Percentiles rank a stretch among this genome's conserved stretches.
phyloP scores from a whole-genome alignment of 64 coral and sea anemone genomes.

The Montipora efflorescens region DNA sequence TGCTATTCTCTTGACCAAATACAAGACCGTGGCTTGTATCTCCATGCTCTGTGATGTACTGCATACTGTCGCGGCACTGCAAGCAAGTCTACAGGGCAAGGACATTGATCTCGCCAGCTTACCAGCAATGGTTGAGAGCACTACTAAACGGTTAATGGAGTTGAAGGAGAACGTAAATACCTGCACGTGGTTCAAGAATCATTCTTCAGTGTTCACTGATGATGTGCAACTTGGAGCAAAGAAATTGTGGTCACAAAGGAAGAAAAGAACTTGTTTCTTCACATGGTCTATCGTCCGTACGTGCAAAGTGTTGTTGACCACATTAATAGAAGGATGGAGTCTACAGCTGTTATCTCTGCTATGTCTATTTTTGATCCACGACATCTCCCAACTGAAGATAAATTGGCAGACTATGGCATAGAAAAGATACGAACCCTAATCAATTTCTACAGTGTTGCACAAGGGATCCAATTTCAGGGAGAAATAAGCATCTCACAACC shows the following conservation, averaged over 20 bases:
- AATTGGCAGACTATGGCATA: too few species aligned
- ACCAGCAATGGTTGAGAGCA: background rate
- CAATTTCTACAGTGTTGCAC: conserved; percentile 44
- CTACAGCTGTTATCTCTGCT: background rate
- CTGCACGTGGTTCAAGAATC: background rate
- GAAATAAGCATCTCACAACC: conserved; percentile 34
- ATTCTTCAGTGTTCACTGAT: background rate
- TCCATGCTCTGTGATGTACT: background rate
- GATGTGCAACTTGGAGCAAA: background rate
- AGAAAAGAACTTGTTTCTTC: background rate
- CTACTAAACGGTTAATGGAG: background rate
- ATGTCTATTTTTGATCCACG: too few species aligned
- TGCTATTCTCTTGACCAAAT: background rate
- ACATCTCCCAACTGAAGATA: too few species aligned
- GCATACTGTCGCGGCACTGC: too few species aligned
- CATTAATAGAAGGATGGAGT: background rate
- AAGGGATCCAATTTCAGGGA: conserved; percentile 52
- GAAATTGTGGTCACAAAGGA: background rate
- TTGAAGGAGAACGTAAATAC: background rate
- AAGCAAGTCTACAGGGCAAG: too few species aligned
- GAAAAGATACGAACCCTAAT: conserved; percentile 20
- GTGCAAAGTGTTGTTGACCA: background rate
- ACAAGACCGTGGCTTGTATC: background rate
- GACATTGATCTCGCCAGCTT: background rate
- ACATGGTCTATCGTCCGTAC: background rate